Conservation (phyloP, 2,797 vertebrate genomes). For the Xenops minutus region DNA sequence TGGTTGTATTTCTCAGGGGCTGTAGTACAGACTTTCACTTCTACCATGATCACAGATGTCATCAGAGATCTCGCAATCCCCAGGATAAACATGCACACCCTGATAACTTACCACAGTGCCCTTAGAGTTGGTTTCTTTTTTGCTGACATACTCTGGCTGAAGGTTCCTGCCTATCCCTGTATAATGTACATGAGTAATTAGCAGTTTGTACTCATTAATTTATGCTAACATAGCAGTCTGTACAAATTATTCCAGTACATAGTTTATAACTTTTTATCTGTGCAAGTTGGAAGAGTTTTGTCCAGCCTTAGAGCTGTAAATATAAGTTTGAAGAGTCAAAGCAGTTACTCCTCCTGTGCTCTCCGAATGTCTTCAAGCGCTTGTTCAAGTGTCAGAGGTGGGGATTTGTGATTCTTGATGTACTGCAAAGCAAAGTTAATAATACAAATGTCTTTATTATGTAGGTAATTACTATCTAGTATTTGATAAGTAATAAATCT, state of each 20-base stretch:
- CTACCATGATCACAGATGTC: accelerated
- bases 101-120: accelerated
- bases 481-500: neutral
- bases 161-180: neutral
- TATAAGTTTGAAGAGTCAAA: neutral
- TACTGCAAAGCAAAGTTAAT: slow-evolving; percentile 67
- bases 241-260: neutral
- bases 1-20: accelerated
- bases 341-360: neutral
- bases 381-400: slow-evolving; percentile 73
- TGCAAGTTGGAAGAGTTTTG: neutral
- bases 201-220: neutral
- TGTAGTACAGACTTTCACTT: neutral
- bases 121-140: neutral
- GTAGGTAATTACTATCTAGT: neutral
- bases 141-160: neutral
- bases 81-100: accelerated
- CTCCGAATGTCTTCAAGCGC: slow-evolving; percentile 74
- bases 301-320: neutral
- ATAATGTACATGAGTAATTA: neutral
- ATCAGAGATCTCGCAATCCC: neutral
- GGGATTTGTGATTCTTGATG: slow-evolving; percentile 74
- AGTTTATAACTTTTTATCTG: neutral
- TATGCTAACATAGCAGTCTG: neutral
- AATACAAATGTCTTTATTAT: neutral